Evolutionary conservation across 92 coral and sea anemone species (phyloP), one percentile per base, ranked within the genome.

Genomic region (Paragorgia papillata): DNA sequence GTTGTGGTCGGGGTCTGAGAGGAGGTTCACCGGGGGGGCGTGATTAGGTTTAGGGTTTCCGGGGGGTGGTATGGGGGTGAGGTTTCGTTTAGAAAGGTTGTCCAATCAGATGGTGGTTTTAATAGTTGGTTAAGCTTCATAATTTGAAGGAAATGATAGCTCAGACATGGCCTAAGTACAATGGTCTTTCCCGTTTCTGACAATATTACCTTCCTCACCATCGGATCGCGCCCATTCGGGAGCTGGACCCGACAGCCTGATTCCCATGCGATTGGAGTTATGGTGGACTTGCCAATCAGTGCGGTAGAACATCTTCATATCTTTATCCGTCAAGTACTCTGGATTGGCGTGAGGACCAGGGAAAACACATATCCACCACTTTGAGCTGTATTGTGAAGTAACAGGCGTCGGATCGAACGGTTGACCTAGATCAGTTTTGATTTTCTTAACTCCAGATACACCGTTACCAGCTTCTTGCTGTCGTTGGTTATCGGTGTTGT

Each of bases 261-360:
- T 86, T 2, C 90, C 90, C n/a, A 86, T 55, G 34, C 90, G 64
- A 76, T 86, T 86, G 32, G 90, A 86, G 35, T 83, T 82, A 56
- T 86, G 84, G 63, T 77, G 88, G 28, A 86, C 87, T 82, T 82
- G 15, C 90, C 90, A 86, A 40, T 76, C 25, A n/a, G 90, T 86
- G 19, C 29, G 10, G 76, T 86, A 86, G 62, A 86, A 83, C 87
- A 82, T 76, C 25, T 83, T 75, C 60, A 86, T 83, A 60, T 82
- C 90, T 17, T 63, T 35, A 30, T 82, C 78, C 1, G 90, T 86
- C 46, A 86, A 62, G 58, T 54, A 86, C 9, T 86, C 90, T 35
- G 90, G 90, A 35, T 79, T 82, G n/a, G 87, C 87, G 37, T 86
- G 86, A 1, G 90, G 90, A 34, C 90, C 90, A 82, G 90, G 90